Percentiles rank a stretch among this genome's conserved stretches.
These are phyloP conservation scores for Zootermopsis nevadensis DNA, from an alignment of 2,888 invertebrate genomes.

Conservation along the genomic window DNA sequence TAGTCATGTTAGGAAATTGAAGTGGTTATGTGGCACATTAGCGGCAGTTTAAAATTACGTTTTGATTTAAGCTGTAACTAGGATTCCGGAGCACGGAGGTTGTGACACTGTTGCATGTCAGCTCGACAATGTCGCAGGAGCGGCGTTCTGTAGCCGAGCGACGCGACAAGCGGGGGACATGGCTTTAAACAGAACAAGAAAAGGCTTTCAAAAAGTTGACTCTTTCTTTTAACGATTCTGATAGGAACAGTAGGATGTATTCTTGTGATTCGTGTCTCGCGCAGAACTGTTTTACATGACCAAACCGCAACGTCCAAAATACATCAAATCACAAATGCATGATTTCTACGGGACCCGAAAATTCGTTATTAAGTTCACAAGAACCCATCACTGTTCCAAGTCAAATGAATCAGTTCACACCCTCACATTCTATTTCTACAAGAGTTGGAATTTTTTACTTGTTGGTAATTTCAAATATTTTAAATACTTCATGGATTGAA, in stretches of 20 bases:
- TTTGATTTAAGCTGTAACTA: background rate
- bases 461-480: no score
- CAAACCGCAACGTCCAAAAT: background rate
- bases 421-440: no score
- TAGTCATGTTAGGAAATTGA: no score
- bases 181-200: conserved; percentile 41
- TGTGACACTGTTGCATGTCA: conserved; percentile 23
- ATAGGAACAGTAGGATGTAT: conserved; percentile 20
- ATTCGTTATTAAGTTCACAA: no score
- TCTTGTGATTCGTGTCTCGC: conserved; percentile 15
- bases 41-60: no score
- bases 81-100: background rate
- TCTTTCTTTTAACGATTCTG: conserved; percentile 35
- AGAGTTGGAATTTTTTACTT: no score
- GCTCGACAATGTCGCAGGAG: conserved; percentile 7
- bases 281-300: conserved; percentile 8
- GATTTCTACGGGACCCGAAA: no score
- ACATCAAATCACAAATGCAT: no score
- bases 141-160: background rate
- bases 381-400: no score
- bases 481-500: no score
- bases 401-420: no score
- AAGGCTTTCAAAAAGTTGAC: conserved; percentile 39
- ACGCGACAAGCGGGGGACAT: conserved; percentile 30
- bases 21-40: no score